phyloP scores from a whole-genome alignment of 2,888 invertebrate species.

The Caenorhabditis auriculariae region DNA sequence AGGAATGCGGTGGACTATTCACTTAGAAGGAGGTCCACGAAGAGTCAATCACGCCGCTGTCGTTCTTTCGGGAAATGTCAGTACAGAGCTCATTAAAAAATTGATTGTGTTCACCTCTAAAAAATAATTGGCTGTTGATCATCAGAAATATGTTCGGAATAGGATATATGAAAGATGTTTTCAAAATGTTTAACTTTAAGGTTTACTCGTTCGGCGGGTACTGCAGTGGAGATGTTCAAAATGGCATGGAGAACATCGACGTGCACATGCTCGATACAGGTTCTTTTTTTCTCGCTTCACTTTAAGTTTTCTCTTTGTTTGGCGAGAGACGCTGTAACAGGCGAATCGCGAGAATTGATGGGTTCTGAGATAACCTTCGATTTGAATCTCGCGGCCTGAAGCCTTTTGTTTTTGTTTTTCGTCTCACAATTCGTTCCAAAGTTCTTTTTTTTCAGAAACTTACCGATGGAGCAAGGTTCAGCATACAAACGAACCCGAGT shows the following conservation, averaged over 20 bases:
- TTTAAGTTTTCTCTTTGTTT: background rate
- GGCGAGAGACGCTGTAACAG: background rate
- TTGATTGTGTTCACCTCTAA: background rate
- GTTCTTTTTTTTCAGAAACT: conserved; percentile 9
- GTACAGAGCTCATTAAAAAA: background rate
- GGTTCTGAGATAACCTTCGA: background rate
- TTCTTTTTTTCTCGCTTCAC: conserved; percentile 48
- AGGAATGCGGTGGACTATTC: conserved; percentile 86
- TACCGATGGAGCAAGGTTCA: conserved; percentile 17
- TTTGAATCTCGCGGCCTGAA: background rate
- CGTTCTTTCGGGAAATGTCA: conserved; percentile 64
- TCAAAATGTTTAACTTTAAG: conserved; percentile 51
- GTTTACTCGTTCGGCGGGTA: conserved; percentile 91
- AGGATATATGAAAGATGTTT: conserved; percentile 6
- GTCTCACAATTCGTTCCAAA: background rate
- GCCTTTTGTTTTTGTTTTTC: background rate
- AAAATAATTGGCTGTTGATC: no score
- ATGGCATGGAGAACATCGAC: conserved; percentile 75
- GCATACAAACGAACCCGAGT: background rate
- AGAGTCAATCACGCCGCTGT: conserved; percentile 67
- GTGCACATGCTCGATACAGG: conserved; percentile 81
- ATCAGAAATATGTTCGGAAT: no score
- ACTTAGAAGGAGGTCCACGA: conserved; percentile 85
- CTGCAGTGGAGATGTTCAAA: conserved; percentile 77
- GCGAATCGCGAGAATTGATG: background rate